Evolutionary conservation across 2,888 invertebrate genomes (phyloP), one percentile per base, ranked within the genome.

Genomic region (Leucophora obtusa): DNA sequence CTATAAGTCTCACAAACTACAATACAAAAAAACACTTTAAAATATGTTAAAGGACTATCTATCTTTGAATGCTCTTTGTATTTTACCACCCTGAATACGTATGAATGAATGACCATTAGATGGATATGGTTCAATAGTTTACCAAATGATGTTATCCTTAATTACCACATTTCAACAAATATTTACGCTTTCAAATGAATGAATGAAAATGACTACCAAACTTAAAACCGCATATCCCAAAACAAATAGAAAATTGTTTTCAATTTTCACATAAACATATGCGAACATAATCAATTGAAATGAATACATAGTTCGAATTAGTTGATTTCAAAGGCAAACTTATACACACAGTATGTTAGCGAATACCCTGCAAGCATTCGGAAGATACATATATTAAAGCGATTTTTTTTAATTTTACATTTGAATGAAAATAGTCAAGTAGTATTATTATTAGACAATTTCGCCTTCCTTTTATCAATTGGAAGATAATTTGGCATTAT

Each of bases 101-200:
- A 15, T 38, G 47, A 17, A 0, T 35, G 53, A 10, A n/a, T 35
- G 24, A 38, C 11, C 53, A 35, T 21, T 14, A 6, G 15, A 9
- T 28, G 50, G 35, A 65, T 24, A 73, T 14, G 58, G 56, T 73
- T 73, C 50, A 58, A 65, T 58, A 58, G 33, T 65, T 60, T 51
- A 51, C 33, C 58, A 51, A 65, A 35, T 58, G 47, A 50, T 77
- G 47, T 66, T 77, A 71, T 71, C 70, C 71, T 77, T 62, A 72
- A 78, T 72, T 78, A 54, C 51, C 60, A 21, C 65, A 66, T 58
- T 60, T 70, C 38, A 76, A 35, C 50, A 76, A 63, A 69, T 69
- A 56, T 70, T 50, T 69, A 15, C 58, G 60, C 17, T 77, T 65
- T 60, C 18, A 51, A 71, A 53, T 71, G 24, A 53, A 28, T 54